Evolutionary conservation across 2,113 vertebrate species (phyloP).

Genomic region (Furnarius figulus): DNA sequence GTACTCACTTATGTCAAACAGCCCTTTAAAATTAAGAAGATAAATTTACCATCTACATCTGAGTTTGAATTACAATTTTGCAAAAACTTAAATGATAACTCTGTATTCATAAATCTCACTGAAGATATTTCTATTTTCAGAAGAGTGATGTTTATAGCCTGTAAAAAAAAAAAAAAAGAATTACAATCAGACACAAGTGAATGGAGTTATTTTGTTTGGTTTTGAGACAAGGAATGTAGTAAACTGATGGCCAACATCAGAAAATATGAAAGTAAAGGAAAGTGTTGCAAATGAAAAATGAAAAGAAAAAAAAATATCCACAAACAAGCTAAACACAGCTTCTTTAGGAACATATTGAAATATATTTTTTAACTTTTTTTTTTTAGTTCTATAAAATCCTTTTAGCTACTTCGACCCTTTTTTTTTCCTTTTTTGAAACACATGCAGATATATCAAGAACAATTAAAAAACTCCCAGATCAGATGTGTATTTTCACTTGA

Average conservation of each 20-base stretch:
- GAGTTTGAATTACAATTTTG: neutral
- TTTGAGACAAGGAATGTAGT: neutral
- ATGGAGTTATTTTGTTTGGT: neutral
- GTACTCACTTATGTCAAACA: neutral
- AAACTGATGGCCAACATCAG: neutral
- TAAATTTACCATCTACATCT: neutral
- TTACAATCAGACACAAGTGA: neutral
- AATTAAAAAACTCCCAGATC: neutral
- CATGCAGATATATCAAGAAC: neutral
- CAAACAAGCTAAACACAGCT: neutral
- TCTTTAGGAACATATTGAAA: neutral
- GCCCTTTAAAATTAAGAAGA: neutral
- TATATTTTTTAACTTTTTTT: too few species aligned
- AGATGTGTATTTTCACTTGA: neutral
- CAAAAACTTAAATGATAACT: neutral
- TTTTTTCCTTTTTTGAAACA: neutral
- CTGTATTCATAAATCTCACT: neutral
- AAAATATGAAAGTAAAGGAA: neutral
- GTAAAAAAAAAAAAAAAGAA: neutral
- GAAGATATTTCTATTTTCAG: neutral
- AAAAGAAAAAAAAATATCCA: neutral
- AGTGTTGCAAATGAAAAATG: neutral
- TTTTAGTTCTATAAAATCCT: neutral
- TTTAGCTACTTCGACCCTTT: neutral
- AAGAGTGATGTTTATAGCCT: neutral